Conservation (phyloP, 2,888 invertebrate genomes). For the Spilosoma lubricipeda region DNA sequence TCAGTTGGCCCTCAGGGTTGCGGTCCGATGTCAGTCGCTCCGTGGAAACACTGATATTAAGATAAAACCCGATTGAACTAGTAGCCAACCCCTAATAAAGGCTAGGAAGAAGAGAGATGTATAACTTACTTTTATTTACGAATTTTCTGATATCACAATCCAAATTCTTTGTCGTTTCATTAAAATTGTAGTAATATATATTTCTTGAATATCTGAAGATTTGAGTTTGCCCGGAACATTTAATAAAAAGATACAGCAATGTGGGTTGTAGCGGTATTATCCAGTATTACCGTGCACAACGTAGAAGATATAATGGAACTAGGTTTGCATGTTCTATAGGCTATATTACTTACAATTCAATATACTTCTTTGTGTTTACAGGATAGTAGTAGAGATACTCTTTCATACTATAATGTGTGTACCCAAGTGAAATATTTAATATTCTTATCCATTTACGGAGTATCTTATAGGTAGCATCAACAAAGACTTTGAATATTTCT, state of each 20-base stretch:
- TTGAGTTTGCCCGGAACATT: not conserved
- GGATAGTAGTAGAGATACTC: constrained; percentile 12
- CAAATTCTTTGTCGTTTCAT: not conserved
- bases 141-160: not conserved
- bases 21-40: too few species aligned
- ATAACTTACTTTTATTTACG: not conserved
- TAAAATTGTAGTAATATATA: not conserved
- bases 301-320: not conserved
- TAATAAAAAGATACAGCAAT: constrained; percentile 16
- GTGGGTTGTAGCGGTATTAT: constrained; percentile 9
- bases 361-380: not conserved
- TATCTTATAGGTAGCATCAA: constrained; percentile 60
- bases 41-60: too few species aligned
- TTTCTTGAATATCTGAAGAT: not conserved
- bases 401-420: constrained; percentile 31
- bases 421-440: constrained; percentile 44
- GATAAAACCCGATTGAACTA: too few species aligned
- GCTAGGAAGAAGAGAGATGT: too few species aligned
- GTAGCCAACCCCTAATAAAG: too few species aligned
- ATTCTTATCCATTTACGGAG: constrained; percentile 49
- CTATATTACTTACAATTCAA: constrained; percentile 9
- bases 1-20: too few species aligned
- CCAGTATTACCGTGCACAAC: constrained; percentile 6
- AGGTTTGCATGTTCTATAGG: not conserved
- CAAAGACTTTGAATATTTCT: constrained; percentile 74